Percentiles rank a stretch among this genome's conserved stretches.
Conservation (phyloP, 2,113 vertebrate species). For the Malurus melanocephalus region DNA sequence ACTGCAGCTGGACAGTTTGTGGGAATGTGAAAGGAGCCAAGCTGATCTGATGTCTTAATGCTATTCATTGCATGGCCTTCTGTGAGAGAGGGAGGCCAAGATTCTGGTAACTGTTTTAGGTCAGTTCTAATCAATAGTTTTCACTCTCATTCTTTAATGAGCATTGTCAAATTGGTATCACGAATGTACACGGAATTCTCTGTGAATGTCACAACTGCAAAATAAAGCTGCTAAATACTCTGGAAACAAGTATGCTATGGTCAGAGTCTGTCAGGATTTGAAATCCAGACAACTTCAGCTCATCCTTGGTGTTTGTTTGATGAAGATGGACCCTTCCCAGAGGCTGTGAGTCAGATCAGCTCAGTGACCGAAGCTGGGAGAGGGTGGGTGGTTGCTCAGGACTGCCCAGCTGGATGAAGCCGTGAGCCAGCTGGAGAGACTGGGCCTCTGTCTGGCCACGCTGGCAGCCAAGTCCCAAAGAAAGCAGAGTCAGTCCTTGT, state of each 20-base stretch:
- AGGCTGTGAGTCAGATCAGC: background rate
- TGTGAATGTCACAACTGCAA: background rate
- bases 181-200: background rate
- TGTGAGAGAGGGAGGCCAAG: background rate
- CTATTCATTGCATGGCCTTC: background rate
- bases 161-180: background rate
- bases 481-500: accelerated
- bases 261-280: background rate
- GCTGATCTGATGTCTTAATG: background rate
- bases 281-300: background rate
- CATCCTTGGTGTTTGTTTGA: background rate
- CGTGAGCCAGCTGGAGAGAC: background rate
- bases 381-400: accelerated
- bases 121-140: background rate
- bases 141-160: background rate
- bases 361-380: background rate
- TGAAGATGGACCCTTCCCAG: background rate
- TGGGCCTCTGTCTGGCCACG: accelerated
- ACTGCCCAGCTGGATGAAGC: background rate
- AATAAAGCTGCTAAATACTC: conserved; percentile 36
- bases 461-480: background rate
- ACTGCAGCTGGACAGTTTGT: background rate
- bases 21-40: background rate
- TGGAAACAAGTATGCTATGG: background rate
- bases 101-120: background rate